phyloP scores from a whole-genome alignment of 2,888 invertebrate species.

The Timema podura region DNA sequence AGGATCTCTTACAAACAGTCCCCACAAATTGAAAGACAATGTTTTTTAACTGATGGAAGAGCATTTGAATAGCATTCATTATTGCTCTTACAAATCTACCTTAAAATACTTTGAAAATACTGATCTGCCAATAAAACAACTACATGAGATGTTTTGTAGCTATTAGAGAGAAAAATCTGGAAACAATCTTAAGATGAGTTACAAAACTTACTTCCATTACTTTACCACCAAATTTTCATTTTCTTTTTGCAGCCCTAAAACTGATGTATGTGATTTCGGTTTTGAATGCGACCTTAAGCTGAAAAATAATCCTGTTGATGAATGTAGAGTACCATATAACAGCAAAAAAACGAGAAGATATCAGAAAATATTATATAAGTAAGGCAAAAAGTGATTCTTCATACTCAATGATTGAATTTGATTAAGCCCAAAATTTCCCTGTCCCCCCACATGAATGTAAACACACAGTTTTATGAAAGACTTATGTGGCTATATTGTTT shows the following conservation, averaged over 20 bases:
- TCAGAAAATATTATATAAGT: conserved; percentile 3
- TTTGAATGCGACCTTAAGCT: background rate
- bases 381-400: background rate
- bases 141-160: background rate
- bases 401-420: conserved; percentile 1
- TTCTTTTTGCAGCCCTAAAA: conserved; percentile 1
- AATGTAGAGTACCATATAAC: background rate
- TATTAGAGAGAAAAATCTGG: background rate
- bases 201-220: conserved; percentile 5
- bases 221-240: conserved; percentile 2
- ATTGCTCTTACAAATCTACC: background rate
- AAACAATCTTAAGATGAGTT: background rate
- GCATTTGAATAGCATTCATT: conserved; percentile 9
- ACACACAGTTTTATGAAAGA: conserved; percentile 10
- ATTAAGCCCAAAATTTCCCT: conserved; percentile 3
- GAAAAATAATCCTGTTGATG: conserved; percentile 5
- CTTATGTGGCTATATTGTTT: conserved; percentile 11
- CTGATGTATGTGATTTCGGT: background rate
- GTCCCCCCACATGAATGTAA: background rate
- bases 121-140: conserved; percentile 3
- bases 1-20: conserved; percentile 6
- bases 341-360: conserved; percentile 1
- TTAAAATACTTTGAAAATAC: conserved; percentile 1
- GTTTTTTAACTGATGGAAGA: background rate
- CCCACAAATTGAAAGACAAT: background rate